phyloP scores from a whole-genome alignment of 2,888 invertebrate species.

The Augiades crinisus region DNA sequence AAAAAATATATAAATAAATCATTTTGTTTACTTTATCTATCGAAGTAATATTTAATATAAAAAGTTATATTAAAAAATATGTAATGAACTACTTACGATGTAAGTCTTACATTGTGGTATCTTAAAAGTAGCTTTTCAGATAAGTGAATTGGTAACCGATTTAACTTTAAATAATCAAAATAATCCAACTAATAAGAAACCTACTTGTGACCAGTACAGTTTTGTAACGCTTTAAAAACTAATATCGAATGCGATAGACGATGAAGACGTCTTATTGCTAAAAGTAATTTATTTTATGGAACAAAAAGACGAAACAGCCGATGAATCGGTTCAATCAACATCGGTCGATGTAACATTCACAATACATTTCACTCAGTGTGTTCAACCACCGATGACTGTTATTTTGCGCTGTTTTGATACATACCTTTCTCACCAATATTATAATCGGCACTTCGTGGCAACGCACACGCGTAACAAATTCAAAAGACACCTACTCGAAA shows the following conservation, averaged over 20 bases:
- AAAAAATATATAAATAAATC: no score
- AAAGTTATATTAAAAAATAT: no score
- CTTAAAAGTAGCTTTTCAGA: no score
- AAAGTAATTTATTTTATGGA: slow-evolving; percentile 43
- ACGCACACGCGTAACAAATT: slow-evolving; percentile 60
- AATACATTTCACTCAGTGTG: slow-evolving; percentile 63
- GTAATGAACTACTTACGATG: no score
- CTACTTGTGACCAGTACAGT: not conserved
- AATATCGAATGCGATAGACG: slow-evolving; percentile 5
- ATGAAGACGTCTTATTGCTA: slow-evolving; percentile 50
- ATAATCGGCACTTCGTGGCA: slow-evolving; percentile 53
- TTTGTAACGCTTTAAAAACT: not conserved
- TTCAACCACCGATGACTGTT: slow-evolving; percentile 63
- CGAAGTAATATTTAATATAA: no score
- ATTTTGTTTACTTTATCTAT: no score
- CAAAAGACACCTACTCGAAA: slow-evolving; percentile 70
- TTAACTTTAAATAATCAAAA: no score
- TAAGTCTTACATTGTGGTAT: no score
- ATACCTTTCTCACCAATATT: slow-evolving; percentile 60
- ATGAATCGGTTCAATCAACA: slow-evolving; percentile 41
- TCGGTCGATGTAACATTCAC: slow-evolving; percentile 43
- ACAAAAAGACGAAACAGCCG: slow-evolving; percentile 48
- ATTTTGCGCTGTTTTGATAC: slow-evolving; percentile 67
- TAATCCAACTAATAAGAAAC: no score
- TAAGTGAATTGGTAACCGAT: no score